Evolutionary conservation across 2,888 invertebrate species (phyloP).

Genomic region (Drosophila antonietae): DNA sequence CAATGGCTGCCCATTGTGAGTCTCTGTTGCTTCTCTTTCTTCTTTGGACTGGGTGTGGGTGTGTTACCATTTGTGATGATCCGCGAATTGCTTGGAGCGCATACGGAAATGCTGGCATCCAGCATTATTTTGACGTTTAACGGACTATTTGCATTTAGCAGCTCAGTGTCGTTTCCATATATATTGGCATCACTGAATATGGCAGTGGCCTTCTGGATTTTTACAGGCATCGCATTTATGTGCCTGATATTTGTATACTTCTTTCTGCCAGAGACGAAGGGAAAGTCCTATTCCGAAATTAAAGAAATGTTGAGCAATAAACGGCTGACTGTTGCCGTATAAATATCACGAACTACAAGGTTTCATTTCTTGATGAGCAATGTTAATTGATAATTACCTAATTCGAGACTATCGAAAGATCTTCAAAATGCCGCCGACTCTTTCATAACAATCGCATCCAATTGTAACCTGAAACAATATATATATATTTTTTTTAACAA

Average conservation of each 20-base stretch:
- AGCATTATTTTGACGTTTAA: constrained; percentile 91
- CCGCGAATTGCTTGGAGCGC: constrained; percentile 90
- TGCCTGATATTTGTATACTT: constrained; percentile 15
- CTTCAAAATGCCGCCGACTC: background rate
- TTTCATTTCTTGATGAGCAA: background rate
- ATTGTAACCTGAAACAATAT: background rate
- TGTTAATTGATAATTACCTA: background rate
- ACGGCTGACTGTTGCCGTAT: background rate
- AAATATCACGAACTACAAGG: background rate
- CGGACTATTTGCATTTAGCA: constrained; percentile 89
- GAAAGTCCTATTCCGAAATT: background rate
- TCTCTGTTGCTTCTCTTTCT: constrained; percentile 89
- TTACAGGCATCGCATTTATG: background rate
- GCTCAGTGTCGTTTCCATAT: constrained; percentile 87
- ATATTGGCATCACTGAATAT: background rate
- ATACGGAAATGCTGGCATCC: constrained; percentile 90
- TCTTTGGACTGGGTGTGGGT: constrained; percentile 92
- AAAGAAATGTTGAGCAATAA: background rate
- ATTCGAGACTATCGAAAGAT: background rate
- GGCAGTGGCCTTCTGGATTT: constrained; percentile 15
- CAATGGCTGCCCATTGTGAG: constrained; percentile 89
- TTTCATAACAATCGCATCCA: no score
- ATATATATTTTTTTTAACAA: background rate
- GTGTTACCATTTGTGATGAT: constrained; percentile 90
- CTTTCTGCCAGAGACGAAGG: constrained; percentile 23